Conservation (phyloP, 2,888 invertebrate species). For the Drosophila prostipennis region DNA sequence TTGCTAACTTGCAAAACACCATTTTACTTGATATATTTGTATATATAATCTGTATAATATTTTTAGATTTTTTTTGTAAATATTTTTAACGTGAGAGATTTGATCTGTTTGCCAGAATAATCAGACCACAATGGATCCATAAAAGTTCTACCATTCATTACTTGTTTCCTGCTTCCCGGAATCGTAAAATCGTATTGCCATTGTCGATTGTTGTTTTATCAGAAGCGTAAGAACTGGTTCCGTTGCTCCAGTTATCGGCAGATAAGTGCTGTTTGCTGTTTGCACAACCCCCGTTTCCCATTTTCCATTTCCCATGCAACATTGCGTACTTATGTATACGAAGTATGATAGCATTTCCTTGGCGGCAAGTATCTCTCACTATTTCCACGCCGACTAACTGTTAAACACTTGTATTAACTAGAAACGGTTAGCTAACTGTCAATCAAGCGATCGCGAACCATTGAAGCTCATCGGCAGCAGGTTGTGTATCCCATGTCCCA, state of each 20-base stretch:
- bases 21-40: too few species aligned
- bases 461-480: slow-evolving; percentile 39
- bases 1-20: too few species aligned
- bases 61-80: too few species aligned
- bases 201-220: slow-evolving; percentile 23
- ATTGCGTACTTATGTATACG: not conserved
- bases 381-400: slow-evolving; percentile 26
- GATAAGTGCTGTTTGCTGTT: slow-evolving; percentile 29
- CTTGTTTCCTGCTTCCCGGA: slow-evolving; percentile 32
- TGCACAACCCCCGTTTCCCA: slow-evolving; percentile 10
- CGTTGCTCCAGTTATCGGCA: slow-evolving; percentile 34
- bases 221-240: slow-evolving; percentile 22
- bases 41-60: too few species aligned
- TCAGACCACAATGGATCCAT: slow-evolving; percentile 11
- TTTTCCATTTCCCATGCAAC: slow-evolving; percentile 3
- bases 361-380: slow-evolving; percentile 20
- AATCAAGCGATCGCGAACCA: slow-evolving; percentile 40
- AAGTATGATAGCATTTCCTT: slow-evolving; percentile 23
- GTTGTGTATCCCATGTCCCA: slow-evolving; percentile 16
- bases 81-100: too few species aligned
- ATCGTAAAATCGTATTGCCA: slow-evolving; percentile 7
- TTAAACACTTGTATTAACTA: slow-evolving; percentile 43
- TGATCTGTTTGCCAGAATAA: too few species aligned
- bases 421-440: slow-evolving; percentile 47
- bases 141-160: slow-evolving; percentile 11